These are phyloP conservation scores for Pachyseris speciosa DNA, from an alignment of 64 coral and sea anemone species.

Conservation along the genomic window DNA sequence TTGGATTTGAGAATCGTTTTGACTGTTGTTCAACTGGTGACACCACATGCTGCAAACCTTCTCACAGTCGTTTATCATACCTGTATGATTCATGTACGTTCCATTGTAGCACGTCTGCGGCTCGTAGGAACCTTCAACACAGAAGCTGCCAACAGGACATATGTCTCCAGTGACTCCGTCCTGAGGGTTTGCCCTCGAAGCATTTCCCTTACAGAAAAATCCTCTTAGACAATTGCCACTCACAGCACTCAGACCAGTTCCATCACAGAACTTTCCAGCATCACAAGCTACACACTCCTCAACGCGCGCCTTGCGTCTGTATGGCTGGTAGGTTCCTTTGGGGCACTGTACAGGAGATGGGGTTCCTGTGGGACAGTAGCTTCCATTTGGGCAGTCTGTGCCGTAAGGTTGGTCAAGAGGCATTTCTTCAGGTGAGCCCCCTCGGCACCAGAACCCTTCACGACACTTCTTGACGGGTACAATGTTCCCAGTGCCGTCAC, in stretches of 20 bases:
- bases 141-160: slow-evolving; percentile 88
- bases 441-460: slow-evolving; percentile 92
- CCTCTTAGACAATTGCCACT: slow-evolving; percentile 75
- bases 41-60: too few species aligned
- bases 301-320: slow-evolving; percentile 58
- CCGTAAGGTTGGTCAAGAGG: slow-evolving; percentile 78
- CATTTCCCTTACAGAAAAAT: slow-evolving; percentile 77
- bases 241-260: slow-evolving; percentile 75
- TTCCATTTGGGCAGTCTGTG: slow-evolving; percentile 91
- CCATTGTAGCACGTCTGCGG: slow-evolving; percentile 80
- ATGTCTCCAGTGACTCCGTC: slow-evolving; percentile 75
- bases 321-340: slow-evolving; percentile 90
- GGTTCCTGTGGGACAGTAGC: slow-evolving; percentile 89
- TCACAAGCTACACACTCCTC: slow-evolving; percentile 94
- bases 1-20: too few species aligned
- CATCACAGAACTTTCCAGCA: slow-evolving; percentile 93
- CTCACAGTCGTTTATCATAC: neutral
- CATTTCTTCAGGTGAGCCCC: slow-evolving; percentile 69
- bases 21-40: too few species aligned
- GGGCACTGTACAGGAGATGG: slow-evolving; percentile 84
- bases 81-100: slow-evolving; percentile 98
- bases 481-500: slow-evolving; percentile 66
- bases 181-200: slow-evolving; percentile 67
- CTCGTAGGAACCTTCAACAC: slow-evolving; percentile 53
- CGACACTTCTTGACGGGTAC: slow-evolving; percentile 76